A percentile compares a stretch with the other conserved stretches of the same genome.
Evolutionary conservation across 2,113 vertebrate species (phyloP).

Genomic region (Ptychochromis oligacanthus): DNA sequence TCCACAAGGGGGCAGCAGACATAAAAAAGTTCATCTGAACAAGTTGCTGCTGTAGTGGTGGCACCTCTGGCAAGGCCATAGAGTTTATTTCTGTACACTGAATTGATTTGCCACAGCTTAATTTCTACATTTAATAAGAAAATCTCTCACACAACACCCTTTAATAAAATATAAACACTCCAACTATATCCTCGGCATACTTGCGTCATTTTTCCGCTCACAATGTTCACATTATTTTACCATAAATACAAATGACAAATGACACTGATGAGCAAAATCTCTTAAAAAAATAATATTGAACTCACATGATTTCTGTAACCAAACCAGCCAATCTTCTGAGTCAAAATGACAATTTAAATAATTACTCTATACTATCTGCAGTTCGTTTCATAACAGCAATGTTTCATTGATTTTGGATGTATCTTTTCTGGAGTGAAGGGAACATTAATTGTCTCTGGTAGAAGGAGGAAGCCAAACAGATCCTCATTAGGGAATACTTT

Average conservation of each 20-base stretch:
- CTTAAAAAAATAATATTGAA: not conserved
- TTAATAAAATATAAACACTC: not conserved
- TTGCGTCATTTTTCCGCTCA: not conserved
- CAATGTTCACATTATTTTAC: not conserved
- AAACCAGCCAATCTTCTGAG: not conserved
- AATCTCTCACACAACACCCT: not conserved
- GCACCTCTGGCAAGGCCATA: not conserved
- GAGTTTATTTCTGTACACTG: conserved; percentile 6
- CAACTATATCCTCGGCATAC: not conserved
- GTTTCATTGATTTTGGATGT: conserved; percentile 30
- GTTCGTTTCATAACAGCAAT: not conserved
- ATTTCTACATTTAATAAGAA: not conserved
- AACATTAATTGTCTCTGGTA: conserved; percentile 48
- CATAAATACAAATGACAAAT: not conserved
- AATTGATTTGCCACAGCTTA: not conserved
- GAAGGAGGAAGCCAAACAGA: conserved; percentile 38
- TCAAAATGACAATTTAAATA: not conserved
- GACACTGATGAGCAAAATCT: not conserved
- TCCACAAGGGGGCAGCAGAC: conserved; percentile 70
- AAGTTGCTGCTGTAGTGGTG: not conserved
- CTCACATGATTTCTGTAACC: not conserved
- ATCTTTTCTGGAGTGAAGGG: conserved; percentile 20
- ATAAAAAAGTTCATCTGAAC: conserved; percentile 1
- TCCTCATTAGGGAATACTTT: conserved; percentile 51
- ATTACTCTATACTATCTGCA: not conserved